Conservation (phyloP, 2,113 vertebrate species). For the Strix uralensis region DNA sequence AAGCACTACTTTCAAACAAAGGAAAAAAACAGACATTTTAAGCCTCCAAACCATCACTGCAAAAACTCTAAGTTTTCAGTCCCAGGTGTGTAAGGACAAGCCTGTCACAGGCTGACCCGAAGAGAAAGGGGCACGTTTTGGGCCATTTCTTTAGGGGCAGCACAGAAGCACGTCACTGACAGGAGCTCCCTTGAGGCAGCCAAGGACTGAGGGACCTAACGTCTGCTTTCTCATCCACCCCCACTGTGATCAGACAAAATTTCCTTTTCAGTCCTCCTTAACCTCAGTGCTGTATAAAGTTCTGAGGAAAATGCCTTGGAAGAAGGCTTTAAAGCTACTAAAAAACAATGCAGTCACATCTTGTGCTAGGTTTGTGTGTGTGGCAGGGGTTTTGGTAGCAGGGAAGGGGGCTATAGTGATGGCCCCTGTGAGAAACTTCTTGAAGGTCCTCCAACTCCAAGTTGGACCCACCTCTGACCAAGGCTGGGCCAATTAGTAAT, state of each 20-base stretch:
- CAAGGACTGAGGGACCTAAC: not conserved
- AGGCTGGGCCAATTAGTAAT: too few species aligned
- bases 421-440: too few species aligned
- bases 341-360: not conserved
- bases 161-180: not conserved
- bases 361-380: too few species aligned
- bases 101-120: accelerated
- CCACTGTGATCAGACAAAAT: not conserved
- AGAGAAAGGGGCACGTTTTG: not conserved
- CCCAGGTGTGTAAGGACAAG: not conserved
- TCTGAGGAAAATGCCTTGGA: not conserved
- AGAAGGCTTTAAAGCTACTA: not conserved
- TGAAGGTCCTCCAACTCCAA: too few species aligned
- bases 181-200: accelerated
- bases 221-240: not conserved
- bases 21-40: not conserved
- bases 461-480: too few species aligned
- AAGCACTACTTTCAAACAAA: not conserved
- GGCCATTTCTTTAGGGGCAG: not conserved
- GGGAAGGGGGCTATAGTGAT: too few species aligned
- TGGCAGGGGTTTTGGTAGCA: too few species aligned
- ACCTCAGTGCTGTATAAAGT: accelerated
- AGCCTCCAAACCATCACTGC: not conserved
- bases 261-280: not conserved
- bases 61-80: not conserved